These are phyloP conservation scores for Tapera naevia DNA, from an alignment of 2,797 vertebrate species.

Conservation along the genomic window DNA sequence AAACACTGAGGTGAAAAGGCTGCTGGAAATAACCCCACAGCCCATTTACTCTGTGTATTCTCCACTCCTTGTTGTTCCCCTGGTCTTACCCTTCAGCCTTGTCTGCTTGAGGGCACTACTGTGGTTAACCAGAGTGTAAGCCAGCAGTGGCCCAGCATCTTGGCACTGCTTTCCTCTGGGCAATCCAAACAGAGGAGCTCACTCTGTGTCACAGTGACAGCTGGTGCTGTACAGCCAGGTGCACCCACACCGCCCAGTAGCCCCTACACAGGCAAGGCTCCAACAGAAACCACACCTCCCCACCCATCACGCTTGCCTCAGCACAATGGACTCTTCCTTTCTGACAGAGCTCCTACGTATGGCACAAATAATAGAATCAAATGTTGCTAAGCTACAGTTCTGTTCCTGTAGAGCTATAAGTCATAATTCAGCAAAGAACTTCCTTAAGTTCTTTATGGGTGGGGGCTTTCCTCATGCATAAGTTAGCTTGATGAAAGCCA, in stretches of 20 bases:
- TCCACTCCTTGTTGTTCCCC: neutral
- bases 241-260: too few species aligned
- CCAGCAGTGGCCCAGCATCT: neutral
- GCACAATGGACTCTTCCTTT: neutral
- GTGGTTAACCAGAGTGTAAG: neutral
- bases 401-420: neutral
- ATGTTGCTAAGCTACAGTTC: neutral
- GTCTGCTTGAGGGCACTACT: neutral
- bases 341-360: neutral
- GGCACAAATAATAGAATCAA: neutral
- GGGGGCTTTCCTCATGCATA: neutral
- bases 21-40: neutral
- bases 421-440: neutral
- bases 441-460: neutral
- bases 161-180: neutral
- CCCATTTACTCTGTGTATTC: neutral
- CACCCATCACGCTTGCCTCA: neutral
- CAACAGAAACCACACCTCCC: neutral
- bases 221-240: neutral
- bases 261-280: neutral
- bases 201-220: fast-evolving
- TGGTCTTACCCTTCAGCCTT: neutral
- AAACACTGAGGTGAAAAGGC: neutral
- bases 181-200: neutral
- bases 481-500: neutral